phyloP scores from a whole-genome alignment of 2,888 invertebrate species.

The Synergus japonicus region DNA sequence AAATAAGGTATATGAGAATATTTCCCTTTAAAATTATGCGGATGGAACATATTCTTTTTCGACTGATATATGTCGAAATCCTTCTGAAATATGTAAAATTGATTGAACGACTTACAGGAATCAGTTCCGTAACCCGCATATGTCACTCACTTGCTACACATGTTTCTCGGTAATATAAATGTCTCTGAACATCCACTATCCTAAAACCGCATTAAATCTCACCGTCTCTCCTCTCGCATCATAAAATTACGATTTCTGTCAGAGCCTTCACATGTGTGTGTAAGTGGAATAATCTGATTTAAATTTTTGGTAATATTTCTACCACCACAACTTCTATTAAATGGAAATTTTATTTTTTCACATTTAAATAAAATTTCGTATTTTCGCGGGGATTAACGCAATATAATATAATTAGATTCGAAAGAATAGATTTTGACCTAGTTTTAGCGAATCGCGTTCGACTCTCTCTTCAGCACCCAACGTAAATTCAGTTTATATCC shows the following conservation, averaged over 20 bases:
- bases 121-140: conserved; percentile 17
- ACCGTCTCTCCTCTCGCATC: neutral
- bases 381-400: too few species aligned
- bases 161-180: conserved; percentile 22
- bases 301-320: neutral
- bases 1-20: neutral
- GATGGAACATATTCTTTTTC: conserved; percentile 1
- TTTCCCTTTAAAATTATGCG: conserved; percentile 4
- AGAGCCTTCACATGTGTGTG: neutral
- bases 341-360: neutral
- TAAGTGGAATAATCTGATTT: conserved; percentile 5
- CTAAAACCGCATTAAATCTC: conserved; percentile 32
- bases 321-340: neutral
- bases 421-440: neutral
- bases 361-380: too few species aligned
- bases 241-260: conserved; percentile 30
- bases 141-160: conserved; percentile 30
- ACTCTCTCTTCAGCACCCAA: conserved; percentile 45
- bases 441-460: neutral
- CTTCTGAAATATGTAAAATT: conserved; percentile 28
- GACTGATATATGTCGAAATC: conserved; percentile 9
- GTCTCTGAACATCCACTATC: neutral
- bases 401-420: too few species aligned
- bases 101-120: conserved; percentile 31
- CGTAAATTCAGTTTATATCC: conserved; percentile 48